Conservation (phyloP, 2,113 vertebrate genomes). For the Setophaga kirtlandii region DNA sequence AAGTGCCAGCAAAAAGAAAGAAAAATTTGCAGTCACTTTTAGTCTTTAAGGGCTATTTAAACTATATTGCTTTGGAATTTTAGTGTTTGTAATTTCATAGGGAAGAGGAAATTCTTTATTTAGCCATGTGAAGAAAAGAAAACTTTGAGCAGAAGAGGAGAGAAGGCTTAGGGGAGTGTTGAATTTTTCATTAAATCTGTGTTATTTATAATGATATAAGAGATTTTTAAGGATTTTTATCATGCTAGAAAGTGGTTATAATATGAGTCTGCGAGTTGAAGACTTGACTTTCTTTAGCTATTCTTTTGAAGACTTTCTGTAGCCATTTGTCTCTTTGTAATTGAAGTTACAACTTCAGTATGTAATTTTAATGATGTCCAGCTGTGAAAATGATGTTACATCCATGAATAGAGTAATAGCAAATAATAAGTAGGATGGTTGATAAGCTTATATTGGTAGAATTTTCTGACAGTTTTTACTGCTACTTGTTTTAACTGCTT, state of each 20-base stretch:
- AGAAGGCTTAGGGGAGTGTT: not conserved
- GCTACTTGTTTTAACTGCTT: not conserved
- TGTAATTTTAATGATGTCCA: not conserved
- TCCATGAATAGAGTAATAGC: not conserved
- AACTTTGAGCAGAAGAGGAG: not conserved
- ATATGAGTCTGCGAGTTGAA: not conserved
- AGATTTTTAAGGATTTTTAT: not conserved
- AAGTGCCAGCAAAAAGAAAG: not conserved
- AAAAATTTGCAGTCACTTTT: not conserved
- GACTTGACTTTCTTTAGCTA: not conserved
- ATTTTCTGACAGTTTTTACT: not conserved
- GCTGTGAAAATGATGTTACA: not conserved
- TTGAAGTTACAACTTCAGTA: not conserved
- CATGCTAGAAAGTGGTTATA: not conserved
- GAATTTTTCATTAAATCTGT: not conserved
- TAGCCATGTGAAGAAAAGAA: not conserved
- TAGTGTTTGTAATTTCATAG: not conserved
- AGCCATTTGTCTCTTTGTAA: not conserved
- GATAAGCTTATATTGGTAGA: not conserved
- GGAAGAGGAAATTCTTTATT: not conserved
- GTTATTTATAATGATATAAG: not conserved
- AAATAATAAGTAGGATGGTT: not conserved
- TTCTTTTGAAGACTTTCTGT: not conserved
- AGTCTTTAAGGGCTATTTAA: not conserved
- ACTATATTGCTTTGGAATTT: not conserved